A percentile compares a stretch with the other conserved stretches of the same genome.
Conservation (phyloP, 2,888 invertebrate genomes). For the Mellilla xanthometata region DNA sequence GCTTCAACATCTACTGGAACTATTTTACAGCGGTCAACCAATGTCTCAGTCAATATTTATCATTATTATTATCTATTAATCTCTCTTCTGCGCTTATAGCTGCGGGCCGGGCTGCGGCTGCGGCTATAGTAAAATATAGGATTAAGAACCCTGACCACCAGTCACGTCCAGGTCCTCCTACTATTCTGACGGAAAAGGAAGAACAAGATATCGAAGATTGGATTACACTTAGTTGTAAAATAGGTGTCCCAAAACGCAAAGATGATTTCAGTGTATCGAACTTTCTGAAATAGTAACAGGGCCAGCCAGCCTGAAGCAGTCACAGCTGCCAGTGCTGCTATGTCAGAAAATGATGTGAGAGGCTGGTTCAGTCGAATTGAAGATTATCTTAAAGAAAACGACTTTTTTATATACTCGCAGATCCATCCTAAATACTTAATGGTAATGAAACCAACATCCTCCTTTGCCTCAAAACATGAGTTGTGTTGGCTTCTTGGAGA, state of each 20-base stretch:
- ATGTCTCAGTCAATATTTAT: no score
- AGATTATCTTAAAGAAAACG: no score
- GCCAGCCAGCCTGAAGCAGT: constrained; percentile 4
- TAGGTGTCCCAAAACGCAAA: constrained; percentile 18
- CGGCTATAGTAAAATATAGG: not conserved
- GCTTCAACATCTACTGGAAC: no score
- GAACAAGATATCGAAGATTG: constrained; percentile 6
- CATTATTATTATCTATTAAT: no score
- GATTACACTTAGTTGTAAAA: constrained; percentile 5
- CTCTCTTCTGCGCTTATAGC: no score
- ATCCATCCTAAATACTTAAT: constrained; percentile 25
- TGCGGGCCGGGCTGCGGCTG: not conserved
- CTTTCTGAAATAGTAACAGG: constrained; percentile 11
- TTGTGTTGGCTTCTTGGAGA: constrained; percentile 30
- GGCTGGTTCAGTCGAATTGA: constrained; percentile 4
- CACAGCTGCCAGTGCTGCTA: constrained; percentile 7
- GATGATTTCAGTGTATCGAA: constrained; percentile 14
- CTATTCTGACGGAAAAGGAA: constrained; percentile 4
- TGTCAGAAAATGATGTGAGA: constrained; percentile 5
- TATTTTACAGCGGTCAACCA: no score
- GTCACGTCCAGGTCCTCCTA: not conserved
- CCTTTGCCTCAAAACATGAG: constrained; percentile 33
- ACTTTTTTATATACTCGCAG: no score
- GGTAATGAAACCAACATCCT: constrained; percentile 35
- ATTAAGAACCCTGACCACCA: not conserved